Conservation (phyloP, 2,113 vertebrate genomes). For the Amphiprion ocellaris region DNA sequence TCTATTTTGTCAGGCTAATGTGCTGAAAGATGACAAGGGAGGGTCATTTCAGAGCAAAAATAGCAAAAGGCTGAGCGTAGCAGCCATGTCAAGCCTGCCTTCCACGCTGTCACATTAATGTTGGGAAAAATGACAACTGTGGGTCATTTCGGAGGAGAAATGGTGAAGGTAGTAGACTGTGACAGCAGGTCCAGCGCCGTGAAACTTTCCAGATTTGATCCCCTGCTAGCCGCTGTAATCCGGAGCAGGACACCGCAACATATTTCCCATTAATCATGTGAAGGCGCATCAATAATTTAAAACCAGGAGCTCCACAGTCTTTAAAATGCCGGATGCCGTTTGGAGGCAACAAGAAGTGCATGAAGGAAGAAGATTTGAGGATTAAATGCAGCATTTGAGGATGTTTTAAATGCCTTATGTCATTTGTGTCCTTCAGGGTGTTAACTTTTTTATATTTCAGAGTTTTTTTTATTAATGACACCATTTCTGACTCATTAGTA, state of each 20-base stretch:
- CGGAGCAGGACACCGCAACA: not conserved
- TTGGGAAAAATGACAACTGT: constrained; percentile 58
- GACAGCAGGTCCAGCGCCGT: constrained; percentile 36
- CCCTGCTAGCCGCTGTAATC: not conserved
- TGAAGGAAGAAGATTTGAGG: not conserved
- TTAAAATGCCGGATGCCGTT: constrained; percentile 22
- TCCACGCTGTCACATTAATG: constrained; percentile 67
- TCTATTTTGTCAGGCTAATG: constrained; percentile 78
- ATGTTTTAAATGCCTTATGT: not conserved
- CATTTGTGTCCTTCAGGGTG: not conserved
- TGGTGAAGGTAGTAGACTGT: constrained; percentile 56
- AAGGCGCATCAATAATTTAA: constrained; percentile 37
- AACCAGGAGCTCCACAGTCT: constrained; percentile 17
- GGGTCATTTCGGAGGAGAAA: constrained; percentile 64
- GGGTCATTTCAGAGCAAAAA: constrained; percentile 73
- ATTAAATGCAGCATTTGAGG: not conserved
- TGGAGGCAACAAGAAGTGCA: constrained; percentile 17
- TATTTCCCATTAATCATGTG: constrained; percentile 34
- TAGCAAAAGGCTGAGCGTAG: constrained; percentile 63
- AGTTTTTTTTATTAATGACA: not conserved
- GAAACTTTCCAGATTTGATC: constrained; percentile 19
- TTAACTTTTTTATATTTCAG: not conserved
- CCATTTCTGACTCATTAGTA: constrained; percentile 38
- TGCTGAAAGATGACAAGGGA: constrained; percentile 76
- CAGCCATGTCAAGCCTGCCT: constrained; percentile 63